These are phyloP conservation scores for Campylomormyrus numenius DNA, from an alignment of 2,113 vertebrate genomes.

Conservation along the genomic window DNA sequence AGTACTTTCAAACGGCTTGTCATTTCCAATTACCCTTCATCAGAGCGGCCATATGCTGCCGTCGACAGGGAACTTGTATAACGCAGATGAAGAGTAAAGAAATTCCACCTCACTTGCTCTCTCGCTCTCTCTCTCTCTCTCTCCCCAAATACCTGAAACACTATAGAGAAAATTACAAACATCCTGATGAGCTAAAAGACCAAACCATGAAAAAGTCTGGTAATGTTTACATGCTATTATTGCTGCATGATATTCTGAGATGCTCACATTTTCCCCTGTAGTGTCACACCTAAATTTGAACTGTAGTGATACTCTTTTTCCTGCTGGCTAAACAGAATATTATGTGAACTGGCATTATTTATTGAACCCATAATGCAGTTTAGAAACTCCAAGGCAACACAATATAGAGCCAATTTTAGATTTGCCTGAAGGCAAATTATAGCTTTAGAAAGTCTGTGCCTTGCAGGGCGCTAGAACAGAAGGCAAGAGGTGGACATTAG, in stretches of 20 bases:
- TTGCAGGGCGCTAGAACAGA: background rate
- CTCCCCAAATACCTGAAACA: background rate
- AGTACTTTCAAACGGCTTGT: constrained; percentile 70
- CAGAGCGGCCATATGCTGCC: constrained; percentile 67
- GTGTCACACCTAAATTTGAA: background rate
- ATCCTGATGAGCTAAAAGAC: background rate
- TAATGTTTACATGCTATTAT: background rate
- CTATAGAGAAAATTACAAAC: background rate
- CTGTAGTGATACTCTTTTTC: background rate
- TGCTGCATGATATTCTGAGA: background rate
- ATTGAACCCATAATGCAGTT: background rate
- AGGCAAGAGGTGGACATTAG: background rate
- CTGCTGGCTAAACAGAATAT: background rate
- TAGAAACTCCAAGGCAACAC: background rate
- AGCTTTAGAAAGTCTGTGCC: background rate
- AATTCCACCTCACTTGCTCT: background rate
- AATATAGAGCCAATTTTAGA: background rate
- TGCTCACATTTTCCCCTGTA: background rate
- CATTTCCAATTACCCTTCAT: constrained; percentile 74
- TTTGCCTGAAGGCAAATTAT: background rate
- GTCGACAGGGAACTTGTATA: constrained; percentile 22
- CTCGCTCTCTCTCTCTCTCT: background rate
- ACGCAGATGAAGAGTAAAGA: background rate
- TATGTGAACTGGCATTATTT: background rate
- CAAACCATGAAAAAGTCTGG: background rate